Conservation (phyloP, 1,140 invertebrate genomes). For the Thaumatotibia leucotreta region DNA sequence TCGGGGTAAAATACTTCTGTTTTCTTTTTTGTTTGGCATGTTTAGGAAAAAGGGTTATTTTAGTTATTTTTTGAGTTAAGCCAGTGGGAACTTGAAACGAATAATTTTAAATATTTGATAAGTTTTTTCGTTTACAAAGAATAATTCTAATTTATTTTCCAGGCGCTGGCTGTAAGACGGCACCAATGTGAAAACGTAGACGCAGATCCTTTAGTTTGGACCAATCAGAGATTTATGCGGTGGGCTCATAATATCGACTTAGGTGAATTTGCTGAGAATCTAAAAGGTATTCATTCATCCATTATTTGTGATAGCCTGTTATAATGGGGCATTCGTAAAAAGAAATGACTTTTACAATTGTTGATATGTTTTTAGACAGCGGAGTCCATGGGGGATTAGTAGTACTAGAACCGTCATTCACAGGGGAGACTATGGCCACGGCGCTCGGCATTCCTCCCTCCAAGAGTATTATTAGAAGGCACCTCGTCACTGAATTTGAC, state of each 20-base stretch:
- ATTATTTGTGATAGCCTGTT: neutral
- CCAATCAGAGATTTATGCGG: conserved; percentile 93
- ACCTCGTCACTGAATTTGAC: conserved; percentile 93
- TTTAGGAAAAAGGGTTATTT: conserved; percentile 8
- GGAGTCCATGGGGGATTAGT: conserved; percentile 95
- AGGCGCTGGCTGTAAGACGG: conserved; percentile 91
- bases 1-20: neutral
- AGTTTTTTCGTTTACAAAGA: too few species aligned
- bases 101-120: too few species aligned
- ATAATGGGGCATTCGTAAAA: too few species aligned
- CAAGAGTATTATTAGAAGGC: conserved; percentile 94
- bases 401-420: conserved; percentile 94
- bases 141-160: conserved; percentile 23
- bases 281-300: conserved; percentile 85
- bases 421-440: conserved; percentile 95
- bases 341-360: neutral
- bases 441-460: conserved; percentile 94
- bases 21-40: neutral
- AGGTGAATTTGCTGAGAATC: conserved; percentile 94
- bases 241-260: conserved; percentile 96
- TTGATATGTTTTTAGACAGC: conserved; percentile 80
- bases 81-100: too few species aligned
- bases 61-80: too few species aligned
- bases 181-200: conserved; percentile 92
- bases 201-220: conserved; percentile 95